Base-by-base conservation (phyloP, 1,140 invertebrate genomes). In the Eupeodes corollae region DNA sequence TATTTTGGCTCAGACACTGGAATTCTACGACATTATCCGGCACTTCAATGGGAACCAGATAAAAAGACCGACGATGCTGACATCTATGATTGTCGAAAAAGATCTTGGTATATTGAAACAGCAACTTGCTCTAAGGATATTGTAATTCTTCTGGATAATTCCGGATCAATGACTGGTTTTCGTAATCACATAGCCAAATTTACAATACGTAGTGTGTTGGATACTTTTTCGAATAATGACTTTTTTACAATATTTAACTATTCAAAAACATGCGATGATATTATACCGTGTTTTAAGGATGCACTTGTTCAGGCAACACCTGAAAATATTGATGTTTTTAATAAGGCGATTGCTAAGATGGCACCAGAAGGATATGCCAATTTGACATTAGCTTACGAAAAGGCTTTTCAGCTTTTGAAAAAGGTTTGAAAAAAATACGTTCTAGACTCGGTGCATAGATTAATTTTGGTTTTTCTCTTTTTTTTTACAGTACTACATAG, bases 171-270 rank as follows among this genome's bases (percentile, higher is more conserved):
- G 97, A 86, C 83, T 16, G 96, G 96, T 1, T 79, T 78, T 58
- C 74, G 76, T 30, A 73, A 77, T 59, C 78, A 79, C 55, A 75
- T 82, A 26, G 78, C 77, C 6, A 70, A 74, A 49, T 72, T 77
- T 48, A 92, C 94, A 1, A 83, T 95, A 43, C 73, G 77, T 13
- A 85, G 84, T 31, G 85, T 99, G 37, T 68, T 99, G 50, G 88
- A 96, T 31, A 99, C 97, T 0, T 78, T 99, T 9, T 96, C 88
- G 10, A 96, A 98, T 60, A 96, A 99, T 68, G 97, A 99, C 69
- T 97, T 90, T 63, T 85, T 99, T 38, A 95, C 95, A 54, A 83
- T 99, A 30, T 82, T 92, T 44, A 81, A 78, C 39, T 91, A 87
- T 61, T 80, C 79, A 21, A 75, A 79, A 21, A 68, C 69, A 0